Base-by-base conservation (phyloP, 2,113 vertebrate genomes). In the Solenodon paradoxus region DNA sequence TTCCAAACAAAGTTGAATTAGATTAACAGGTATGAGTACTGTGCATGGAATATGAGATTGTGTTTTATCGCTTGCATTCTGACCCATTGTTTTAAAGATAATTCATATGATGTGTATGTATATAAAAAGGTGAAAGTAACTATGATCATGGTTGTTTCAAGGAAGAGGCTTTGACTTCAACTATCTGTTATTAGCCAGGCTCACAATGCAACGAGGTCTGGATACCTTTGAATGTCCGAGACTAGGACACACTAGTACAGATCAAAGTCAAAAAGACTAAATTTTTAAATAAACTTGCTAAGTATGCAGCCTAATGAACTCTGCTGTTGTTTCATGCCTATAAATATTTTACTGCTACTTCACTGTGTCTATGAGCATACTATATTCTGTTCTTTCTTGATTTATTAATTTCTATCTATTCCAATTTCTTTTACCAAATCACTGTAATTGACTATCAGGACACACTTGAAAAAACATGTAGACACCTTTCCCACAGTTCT, bases 231-330 rank as follows among this genome's bases (percentile, higher is more conserved):
- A 91, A 86, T 88, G 55, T 9, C 45, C 64, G 75, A 17, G 32
- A 59, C 7, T 5, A 69, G 81, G 38, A n/a, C 5, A n/a, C 10
- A 68, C 20, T 55, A 26, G 32, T 53, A 8, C 3, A 22, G 42
- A 96, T 97, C 89, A 97, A 95, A 96, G 88, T 86, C 49, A 81
- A 49, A 71, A 20, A 28, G 11, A 59, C 72, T 95, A 96, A 97
- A 96, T 97, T 95, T 97, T 97, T 95, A 95, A 97, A 93, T 90
- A 55, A 66, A 84, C 93, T 94, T 94, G 32, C 78, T 91, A 91
- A 93, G n/a, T 79, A 96, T 97, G 93, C 89, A 95, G 78, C 38
- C 88, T 96, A 96, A 96, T 93, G 86, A 96, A 97, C 81, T 69
- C 72, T 96, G 69, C 96, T 97, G 59, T 92, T 96, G 61, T 96